Evolutionary conservation across 1,140 invertebrate genomes (phyloP).

Genomic region (Anoplolepis gracilipes): DNA sequence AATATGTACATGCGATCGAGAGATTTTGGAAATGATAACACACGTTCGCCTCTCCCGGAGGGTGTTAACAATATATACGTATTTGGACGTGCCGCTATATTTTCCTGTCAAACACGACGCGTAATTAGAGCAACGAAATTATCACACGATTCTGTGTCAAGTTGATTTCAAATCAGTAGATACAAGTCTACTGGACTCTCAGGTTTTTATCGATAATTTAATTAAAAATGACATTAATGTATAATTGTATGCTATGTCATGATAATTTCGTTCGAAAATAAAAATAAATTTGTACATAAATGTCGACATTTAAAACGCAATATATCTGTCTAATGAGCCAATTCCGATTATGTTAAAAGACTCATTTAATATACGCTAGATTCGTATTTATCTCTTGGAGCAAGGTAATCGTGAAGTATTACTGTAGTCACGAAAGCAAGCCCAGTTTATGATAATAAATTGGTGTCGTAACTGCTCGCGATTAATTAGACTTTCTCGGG

Average conservation of each 20-base stretch:
- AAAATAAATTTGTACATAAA: constrained; percentile 22
- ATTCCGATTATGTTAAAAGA: not conserved
- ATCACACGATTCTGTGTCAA: not conserved
- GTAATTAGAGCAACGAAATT: not conserved
- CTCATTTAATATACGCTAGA: not conserved
- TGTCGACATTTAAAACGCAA: not conserved
- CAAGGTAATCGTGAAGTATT: constrained; percentile 3
- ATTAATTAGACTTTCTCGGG: not conserved
- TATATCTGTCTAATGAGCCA: not conserved
- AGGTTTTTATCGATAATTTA: not conserved
- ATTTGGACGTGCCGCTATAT: constrained; percentile 9
- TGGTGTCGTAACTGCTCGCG: not conserved
- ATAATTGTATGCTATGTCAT: not conserved
- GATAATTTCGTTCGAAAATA: not conserved
- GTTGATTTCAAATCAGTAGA: not conserved
- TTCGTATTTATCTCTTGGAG: constrained; percentile 3
- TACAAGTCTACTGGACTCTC: not conserved
- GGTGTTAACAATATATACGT: constrained; percentile 34
- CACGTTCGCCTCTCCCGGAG: not conserved
- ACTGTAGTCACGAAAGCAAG: not conserved
- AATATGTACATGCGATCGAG: constrained; percentile 53
- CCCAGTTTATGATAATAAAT: constrained; percentile 23
- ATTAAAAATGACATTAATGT: not conserved
- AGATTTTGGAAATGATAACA: constrained; percentile 34
- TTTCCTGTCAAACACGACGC: constrained; percentile 2